Conservation (phyloP, 2,888 invertebrate species). For the Exephanes ischioxanthus region DNA sequence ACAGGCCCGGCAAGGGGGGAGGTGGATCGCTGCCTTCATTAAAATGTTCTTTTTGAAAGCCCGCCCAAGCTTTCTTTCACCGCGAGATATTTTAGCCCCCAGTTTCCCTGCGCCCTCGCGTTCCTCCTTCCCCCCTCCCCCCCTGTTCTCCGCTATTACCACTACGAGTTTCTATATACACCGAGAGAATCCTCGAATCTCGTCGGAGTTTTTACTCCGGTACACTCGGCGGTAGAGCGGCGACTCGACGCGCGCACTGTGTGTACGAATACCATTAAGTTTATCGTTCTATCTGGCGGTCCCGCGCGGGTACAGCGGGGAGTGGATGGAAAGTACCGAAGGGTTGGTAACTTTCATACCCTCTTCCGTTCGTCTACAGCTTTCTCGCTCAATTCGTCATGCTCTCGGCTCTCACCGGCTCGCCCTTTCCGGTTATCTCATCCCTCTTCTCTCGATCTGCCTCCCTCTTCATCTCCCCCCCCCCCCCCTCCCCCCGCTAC, state of each 20-base stretch:
- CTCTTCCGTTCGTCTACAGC: constrained; percentile 41
- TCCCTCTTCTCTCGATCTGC: constrained; percentile 19
- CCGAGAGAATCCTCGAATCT: constrained; percentile 23
- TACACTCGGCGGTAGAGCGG: neutral
- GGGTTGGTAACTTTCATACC: constrained; percentile 20
- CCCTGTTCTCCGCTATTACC: constrained; percentile 30
- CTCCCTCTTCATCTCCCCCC: neutral
- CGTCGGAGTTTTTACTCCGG: constrained; percentile 34
- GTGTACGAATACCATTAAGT: constrained; percentile 41
- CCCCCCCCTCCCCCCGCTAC: neutral
- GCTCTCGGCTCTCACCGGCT: constrained; percentile 44
- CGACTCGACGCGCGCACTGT: constrained; percentile 3
- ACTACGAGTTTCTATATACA: neutral
- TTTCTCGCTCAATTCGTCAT: constrained; percentile 64
- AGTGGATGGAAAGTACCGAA: constrained; percentile 6
- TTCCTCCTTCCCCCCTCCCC: constrained; percentile 23
- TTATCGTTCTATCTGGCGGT: constrained; percentile 30
- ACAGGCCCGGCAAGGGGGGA: no score
- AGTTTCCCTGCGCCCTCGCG: constrained; percentile 36
- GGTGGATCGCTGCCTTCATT: constrained; percentile 66
- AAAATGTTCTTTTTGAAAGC: constrained; percentile 72
- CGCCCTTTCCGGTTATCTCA: constrained; percentile 49
- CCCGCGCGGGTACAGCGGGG: neutral
- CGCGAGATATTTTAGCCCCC: constrained; percentile 25
- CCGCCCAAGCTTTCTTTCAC: constrained; percentile 26